These are phyloP conservation scores for Lasioglossum marginatum DNA, from an alignment of 2,888 invertebrate genomes.

Conservation along the genomic window DNA sequence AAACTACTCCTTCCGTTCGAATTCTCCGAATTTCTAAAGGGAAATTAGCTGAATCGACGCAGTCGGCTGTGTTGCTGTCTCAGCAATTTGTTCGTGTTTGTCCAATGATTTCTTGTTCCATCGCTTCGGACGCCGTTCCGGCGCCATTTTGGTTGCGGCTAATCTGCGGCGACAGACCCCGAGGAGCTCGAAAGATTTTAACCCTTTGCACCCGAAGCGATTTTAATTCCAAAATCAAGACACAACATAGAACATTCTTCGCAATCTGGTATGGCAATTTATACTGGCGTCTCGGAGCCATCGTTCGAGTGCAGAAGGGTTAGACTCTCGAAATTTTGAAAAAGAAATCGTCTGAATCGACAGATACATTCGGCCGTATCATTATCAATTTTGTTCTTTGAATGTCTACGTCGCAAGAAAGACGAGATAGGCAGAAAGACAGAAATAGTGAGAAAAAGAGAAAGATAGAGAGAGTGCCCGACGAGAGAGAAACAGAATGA, in stretches of 20 bases:
- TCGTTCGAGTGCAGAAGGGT: background rate
- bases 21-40: background rate
- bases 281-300: background rate
- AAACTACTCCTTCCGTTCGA: background rate
- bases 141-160: background rate
- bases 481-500: constrained; percentile 17
- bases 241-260: background rate
- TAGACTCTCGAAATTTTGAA: constrained; percentile 25
- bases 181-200: background rate
- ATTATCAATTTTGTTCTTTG: background rate
- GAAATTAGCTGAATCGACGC: background rate
- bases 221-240: background rate
- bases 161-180: background rate
- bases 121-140: background rate
- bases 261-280: background rate
- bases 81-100: background rate
- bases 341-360: constrained; percentile 81
- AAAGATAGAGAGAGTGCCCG: background rate
- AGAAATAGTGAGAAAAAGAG: background rate
- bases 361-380: constrained; percentile 16
- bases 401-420: background rate
- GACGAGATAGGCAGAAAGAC: background rate
- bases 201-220: background rate
- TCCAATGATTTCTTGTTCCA: background rate
- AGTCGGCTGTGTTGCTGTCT: background rate